Percentiles rank a stretch among this genome's conserved stretches.
Conservation (phyloP, 2,888 invertebrate genomes). For the Drosophila siamana region DNA sequence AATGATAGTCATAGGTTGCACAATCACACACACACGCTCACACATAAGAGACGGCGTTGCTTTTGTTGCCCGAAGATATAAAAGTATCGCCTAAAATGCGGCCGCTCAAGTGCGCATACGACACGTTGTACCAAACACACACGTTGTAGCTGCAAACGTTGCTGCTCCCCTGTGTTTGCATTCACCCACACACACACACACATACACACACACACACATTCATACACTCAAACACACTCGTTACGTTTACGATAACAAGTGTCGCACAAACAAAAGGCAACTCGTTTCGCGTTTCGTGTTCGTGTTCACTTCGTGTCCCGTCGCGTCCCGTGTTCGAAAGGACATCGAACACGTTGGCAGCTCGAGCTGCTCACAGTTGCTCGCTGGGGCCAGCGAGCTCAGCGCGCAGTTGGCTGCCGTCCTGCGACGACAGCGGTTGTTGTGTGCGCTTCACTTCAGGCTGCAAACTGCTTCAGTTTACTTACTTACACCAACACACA, state of each 20-base stretch:
- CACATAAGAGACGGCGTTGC: neutral
- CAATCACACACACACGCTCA: conserved; percentile 6
- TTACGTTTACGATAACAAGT: conserved; percentile 66
- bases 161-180: conserved; percentile 37
- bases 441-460: conserved; percentile 70
- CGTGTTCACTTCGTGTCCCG: neutral
- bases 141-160: conserved; percentile 32
- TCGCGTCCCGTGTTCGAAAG: conserved; percentile 35
- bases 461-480: conserved; percentile 3
- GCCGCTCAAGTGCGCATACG: conserved; percentile 75
- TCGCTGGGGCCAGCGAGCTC: conserved; percentile 39
- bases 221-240: conserved; percentile 29
- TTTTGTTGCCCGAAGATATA: conserved; percentile 59
- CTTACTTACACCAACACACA: neutral
- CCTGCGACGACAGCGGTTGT: conserved; percentile 76
- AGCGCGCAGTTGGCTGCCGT: conserved; percentile 78
- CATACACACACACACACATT: conserved; percentile 28
- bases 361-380: conserved; percentile 41
- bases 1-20: conserved; percentile 62
- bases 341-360: conserved; percentile 60
- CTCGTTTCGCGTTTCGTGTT: neutral
- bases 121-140: conserved; percentile 63
- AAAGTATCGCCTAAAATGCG: conserved; percentile 63
- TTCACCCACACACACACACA: conserved; percentile 30
- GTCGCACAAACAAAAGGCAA: conserved; percentile 65